Conservation (phyloP, 2,797 vertebrate species). For the Amblyopsis hoosieri region DNA sequence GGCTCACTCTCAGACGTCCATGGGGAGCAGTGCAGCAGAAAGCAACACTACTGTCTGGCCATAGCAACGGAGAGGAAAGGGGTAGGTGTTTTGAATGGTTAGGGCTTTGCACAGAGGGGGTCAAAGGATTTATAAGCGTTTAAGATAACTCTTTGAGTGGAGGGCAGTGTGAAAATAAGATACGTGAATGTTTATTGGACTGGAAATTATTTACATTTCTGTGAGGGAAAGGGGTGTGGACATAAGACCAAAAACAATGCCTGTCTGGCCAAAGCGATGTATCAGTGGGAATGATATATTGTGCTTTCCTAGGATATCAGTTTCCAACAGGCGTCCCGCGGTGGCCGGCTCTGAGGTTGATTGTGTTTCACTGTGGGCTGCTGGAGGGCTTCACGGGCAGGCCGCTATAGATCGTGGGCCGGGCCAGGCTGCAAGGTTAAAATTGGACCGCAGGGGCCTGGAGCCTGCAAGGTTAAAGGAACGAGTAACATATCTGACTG, state of each 20-base stretch:
- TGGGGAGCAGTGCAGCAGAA: conserved; percentile 67
- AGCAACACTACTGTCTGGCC: conserved; percentile 63
- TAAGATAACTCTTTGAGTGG: conserved; percentile 52
- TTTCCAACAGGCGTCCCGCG: conserved; percentile 28
- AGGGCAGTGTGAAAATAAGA: conserved; percentile 30
- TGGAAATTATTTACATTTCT: conserved; percentile 45
- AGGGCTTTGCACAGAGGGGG: conserved; percentile 47
- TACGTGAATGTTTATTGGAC: conserved; percentile 30
- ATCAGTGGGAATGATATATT: conserved; percentile 51
- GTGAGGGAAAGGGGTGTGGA: conserved; percentile 17
- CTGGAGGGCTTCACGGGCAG: conserved; percentile 38
- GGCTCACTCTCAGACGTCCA: conserved; percentile 63
- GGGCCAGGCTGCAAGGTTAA: conserved; percentile 53
- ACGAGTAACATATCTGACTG: conserved; percentile 68
- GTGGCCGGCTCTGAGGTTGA: conserved; percentile 36
- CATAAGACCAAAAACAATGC: conserved; percentile 15
- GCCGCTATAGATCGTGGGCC: conserved; percentile 37
- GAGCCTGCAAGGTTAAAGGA: conserved; percentile 67
- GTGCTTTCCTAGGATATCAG: conserved; percentile 42
- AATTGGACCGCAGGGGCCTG: conserved; percentile 60
- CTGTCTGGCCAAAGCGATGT: conserved; percentile 39
- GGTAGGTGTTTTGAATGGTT: conserved; percentile 59
- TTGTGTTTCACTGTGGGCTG: conserved; percentile 59
- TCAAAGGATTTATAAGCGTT: conserved; percentile 58
- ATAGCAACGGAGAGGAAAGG: conserved; percentile 34